Evolutionary conservation across 2,113 vertebrate species (phyloP).

Genomic region (Melanocharis versteri): DNA sequence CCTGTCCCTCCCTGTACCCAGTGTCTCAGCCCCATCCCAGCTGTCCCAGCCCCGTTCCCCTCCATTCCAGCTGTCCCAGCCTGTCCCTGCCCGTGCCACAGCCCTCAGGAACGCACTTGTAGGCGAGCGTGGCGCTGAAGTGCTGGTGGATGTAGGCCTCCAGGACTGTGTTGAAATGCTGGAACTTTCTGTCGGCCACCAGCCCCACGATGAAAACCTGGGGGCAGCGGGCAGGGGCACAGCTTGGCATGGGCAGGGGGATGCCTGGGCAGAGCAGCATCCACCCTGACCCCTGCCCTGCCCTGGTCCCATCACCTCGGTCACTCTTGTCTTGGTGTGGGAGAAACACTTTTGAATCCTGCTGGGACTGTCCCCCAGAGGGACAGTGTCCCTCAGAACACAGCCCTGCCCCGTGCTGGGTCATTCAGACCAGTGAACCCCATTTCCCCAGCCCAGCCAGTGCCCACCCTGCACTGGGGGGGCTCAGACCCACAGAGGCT

Average conservation of each 20-base stretch:
- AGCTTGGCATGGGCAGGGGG: rapidly evolving
- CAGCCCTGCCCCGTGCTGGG: not conserved
- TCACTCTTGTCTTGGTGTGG: not conserved
- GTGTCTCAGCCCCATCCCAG: no score
- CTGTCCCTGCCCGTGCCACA: rapidly evolving
- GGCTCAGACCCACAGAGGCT: not conserved
- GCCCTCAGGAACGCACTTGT: not conserved
- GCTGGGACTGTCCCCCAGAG: not conserved
- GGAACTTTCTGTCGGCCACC: slow-evolving; percentile 62
- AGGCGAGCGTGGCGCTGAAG: slow-evolving; percentile 64
- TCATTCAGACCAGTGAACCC: not conserved
- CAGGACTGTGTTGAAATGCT: slow-evolving; percentile 61
- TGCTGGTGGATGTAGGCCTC: slow-evolving; percentile 67
- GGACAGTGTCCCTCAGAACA: not conserved
- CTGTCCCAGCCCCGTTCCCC: rapidly evolving
- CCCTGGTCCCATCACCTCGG: rapidly evolving
- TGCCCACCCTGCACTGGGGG: not conserved
- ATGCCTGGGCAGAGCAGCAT: not conserved
- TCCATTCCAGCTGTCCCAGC: not conserved
- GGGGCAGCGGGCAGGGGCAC: not conserved
- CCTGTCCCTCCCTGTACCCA: rapidly evolving
- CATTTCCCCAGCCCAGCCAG: not conserved
- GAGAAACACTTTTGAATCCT: not conserved
- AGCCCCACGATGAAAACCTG: slow-evolving; percentile 64
- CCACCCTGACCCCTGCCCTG: not conserved